Percentiles rank a stretch among this genome's conserved stretches.
Conservation (phyloP, 30 jellyfish, hydroid and myxozoan genomes). For the Hydra vulgaris region DNA sequence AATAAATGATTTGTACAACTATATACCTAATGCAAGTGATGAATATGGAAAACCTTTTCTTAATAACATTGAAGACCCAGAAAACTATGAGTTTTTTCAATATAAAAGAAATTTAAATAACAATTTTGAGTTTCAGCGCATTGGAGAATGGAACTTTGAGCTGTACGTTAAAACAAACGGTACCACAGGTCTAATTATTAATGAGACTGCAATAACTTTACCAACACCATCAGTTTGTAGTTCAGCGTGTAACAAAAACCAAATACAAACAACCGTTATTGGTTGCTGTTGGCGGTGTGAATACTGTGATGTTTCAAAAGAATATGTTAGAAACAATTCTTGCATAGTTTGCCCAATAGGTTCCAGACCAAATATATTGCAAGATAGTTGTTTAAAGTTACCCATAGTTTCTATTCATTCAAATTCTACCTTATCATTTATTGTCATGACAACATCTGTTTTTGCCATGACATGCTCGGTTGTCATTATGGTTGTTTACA, state of each 20-base stretch:
- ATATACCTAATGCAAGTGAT: background rate
- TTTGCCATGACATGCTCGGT: background rate
- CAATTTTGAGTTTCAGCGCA: constrained; percentile 1
- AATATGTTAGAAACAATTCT: constrained; percentile 5
- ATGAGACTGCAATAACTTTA: background rate
- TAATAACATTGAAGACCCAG: background rate
- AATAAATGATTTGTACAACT: background rate
- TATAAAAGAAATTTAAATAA: background rate
- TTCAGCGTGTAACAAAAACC: constrained; percentile 12
- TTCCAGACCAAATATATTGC: background rate
- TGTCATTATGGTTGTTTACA: constrained; percentile 12
- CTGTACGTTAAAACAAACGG: background rate
- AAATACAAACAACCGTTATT: background rate
- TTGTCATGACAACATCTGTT: background rate
- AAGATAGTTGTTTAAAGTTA: background rate
- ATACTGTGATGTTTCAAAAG: background rate
- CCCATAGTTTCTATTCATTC: constrained; percentile 15
- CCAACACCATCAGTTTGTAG: constrained; percentile 30
- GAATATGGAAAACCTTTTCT: background rate
- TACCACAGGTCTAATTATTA: background rate
- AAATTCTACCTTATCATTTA: constrained; percentile 2
- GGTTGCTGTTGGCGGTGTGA: constrained; percentile 32
- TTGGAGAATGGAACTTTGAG: constrained; percentile 23
- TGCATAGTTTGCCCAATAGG: constrained; percentile 21
- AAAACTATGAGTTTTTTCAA: constrained; percentile 22